phyloP scores from a whole-genome alignment of 2,113 vertebrate species.

The Chrysochloris asiatica region DNA sequence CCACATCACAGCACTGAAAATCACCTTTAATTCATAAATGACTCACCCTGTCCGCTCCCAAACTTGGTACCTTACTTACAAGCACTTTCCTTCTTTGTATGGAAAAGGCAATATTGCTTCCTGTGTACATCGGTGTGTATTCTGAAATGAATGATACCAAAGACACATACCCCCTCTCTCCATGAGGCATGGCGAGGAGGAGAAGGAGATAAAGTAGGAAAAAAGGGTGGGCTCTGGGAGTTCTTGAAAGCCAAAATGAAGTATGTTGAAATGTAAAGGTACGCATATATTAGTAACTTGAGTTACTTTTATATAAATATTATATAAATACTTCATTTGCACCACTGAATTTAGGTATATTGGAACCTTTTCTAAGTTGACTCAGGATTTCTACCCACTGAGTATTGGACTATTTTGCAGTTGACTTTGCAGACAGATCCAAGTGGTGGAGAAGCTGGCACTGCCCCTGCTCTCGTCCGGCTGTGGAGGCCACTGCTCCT shows the following conservation, averaged over 20 bases:
- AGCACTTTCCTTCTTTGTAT: not conserved
- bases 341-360: no score
- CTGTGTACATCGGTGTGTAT: not conserved
- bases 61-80: not conserved
- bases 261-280: not conserved
- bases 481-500: not conserved
- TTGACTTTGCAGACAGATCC: not conserved
- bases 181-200: not conserved
- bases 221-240: not conserved
- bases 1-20: no score
- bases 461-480: rapidly evolving
- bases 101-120: not conserved
- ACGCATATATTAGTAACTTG: not conserved
- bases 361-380: not conserved
- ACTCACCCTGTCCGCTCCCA: not conserved
- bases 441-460: not conserved
- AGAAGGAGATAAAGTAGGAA: not conserved
- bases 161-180: not conserved
- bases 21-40: not conserved
- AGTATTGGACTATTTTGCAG: not conserved
- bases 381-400: not conserved
- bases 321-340: no score
- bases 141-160: conserved; percentile 36
- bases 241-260: not conserved
- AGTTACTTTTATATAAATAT: no score